Percentiles rank a stretch among this genome's conserved stretches.
Evolutionary conservation across 2,888 invertebrate genomes (phyloP).

Genomic region (Amphipoea oculea): DNA sequence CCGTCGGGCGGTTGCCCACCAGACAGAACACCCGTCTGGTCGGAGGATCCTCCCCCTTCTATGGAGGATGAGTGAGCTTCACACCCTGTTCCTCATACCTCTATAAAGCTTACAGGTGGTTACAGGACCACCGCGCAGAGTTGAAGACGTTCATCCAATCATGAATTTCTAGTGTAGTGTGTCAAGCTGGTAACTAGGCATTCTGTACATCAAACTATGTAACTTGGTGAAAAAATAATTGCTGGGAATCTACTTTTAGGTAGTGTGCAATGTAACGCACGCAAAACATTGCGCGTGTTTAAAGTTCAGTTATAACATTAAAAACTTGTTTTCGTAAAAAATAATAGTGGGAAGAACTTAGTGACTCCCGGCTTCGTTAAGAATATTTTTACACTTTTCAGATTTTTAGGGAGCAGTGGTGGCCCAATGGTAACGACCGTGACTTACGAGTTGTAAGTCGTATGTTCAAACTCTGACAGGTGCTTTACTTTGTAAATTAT

Average conservation of each 20-base stretch:
- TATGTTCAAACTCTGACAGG: no score
- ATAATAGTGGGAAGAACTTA: background rate
- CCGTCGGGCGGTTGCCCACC: no score
- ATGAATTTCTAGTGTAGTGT: background rate
- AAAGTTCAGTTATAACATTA: background rate
- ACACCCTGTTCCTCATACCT: no score
- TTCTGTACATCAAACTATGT: no score
- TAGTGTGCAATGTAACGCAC: background rate
- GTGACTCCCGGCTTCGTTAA: background rate
- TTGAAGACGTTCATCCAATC: background rate
- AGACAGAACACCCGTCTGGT: no score
- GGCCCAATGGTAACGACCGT: no score
- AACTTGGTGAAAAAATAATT: background rate
- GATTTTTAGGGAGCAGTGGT: no score
- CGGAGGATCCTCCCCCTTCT: no score
- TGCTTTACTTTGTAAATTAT: no score
- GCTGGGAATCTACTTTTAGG: background rate
- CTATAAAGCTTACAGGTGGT: background rate
- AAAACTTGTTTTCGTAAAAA: background rate
- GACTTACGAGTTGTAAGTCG: no score
- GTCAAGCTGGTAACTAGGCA: background rate
- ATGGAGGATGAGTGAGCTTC: no score
- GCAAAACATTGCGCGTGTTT: background rate
- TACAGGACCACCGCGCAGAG: background rate
- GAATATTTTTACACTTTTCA: background rate